Percentiles rank a stretch among this genome's conserved stretches.
Conservation (phyloP, 2,113 vertebrate species). For the Grantiella picta region DNA sequence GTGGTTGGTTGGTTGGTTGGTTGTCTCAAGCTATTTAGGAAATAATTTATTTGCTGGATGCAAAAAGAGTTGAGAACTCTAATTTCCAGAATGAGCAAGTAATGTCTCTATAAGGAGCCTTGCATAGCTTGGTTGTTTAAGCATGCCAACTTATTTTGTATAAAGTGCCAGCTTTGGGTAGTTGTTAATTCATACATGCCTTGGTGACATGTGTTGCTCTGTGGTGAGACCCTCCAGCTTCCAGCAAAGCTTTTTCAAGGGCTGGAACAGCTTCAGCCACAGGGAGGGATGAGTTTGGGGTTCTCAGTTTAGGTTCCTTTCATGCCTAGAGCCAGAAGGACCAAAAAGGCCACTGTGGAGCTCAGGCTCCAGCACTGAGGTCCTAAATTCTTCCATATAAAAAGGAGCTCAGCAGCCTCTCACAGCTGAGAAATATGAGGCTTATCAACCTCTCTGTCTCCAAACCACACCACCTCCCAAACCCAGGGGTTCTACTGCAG, state of each 20-base stretch:
- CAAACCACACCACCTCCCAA: background rate
- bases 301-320: background rate
- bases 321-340: background rate
- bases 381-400: background rate
- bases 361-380: background rate
- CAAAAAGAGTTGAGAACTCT: background rate
- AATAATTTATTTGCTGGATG: slow-evolving; percentile 20
- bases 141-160: background rate
- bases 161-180: background rate
- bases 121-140: background rate
- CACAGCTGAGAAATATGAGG: background rate
- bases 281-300: background rate
- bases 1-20: background rate
- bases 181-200: background rate
- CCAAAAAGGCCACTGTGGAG: background rate
- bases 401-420: background rate
- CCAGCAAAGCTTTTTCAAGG: background rate
- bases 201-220: background rate
- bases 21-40: slow-evolving; percentile 23
- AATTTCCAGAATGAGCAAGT: slow-evolving; percentile 21
- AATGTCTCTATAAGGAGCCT: background rate
- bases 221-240: background rate
- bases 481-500: background rate
- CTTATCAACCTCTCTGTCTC: background rate
- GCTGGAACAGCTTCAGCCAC: background rate